Conservation (phyloP, 2,113 vertebrate species). For the Benthochromis sp. region DNA sequence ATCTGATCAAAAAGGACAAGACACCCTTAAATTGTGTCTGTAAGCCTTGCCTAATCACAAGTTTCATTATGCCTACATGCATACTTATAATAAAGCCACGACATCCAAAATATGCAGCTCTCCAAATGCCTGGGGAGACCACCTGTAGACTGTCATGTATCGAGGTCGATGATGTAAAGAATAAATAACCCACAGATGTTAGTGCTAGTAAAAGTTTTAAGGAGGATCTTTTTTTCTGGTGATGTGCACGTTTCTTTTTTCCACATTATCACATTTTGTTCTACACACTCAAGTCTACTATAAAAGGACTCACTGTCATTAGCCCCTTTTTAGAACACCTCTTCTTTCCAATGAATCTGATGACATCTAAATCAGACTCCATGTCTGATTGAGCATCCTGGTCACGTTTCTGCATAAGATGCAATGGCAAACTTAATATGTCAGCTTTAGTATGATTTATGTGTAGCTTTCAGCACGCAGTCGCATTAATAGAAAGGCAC, state of each 20-base stretch:
- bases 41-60: not conserved
- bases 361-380: not conserved
- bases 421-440: not conserved
- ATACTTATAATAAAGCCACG: slow-evolving; percentile 5
- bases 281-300: slow-evolving; percentile 1
- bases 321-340: not conserved
- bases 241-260: not conserved
- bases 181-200: not conserved
- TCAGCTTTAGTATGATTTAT: not conserved
- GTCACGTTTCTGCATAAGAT: not conserved
- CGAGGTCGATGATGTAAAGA: not conserved
- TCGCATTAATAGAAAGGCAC: not conserved
- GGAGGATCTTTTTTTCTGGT: not conserved
- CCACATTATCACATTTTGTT: not conserved
- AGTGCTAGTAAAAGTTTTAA: not conserved
- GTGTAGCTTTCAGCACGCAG: not conserved
- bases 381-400: not conserved
- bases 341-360: not conserved
- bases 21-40: not conserved
- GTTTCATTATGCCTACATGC: not conserved
- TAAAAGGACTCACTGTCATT: not conserved
- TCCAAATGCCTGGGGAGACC: not conserved
- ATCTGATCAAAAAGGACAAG: not conserved
- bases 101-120: not conserved
- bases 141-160: not conserved